Evolutionary conservation across 2,888 invertebrate species (phyloP).

Genomic region (Coenonympha arcania): DNA sequence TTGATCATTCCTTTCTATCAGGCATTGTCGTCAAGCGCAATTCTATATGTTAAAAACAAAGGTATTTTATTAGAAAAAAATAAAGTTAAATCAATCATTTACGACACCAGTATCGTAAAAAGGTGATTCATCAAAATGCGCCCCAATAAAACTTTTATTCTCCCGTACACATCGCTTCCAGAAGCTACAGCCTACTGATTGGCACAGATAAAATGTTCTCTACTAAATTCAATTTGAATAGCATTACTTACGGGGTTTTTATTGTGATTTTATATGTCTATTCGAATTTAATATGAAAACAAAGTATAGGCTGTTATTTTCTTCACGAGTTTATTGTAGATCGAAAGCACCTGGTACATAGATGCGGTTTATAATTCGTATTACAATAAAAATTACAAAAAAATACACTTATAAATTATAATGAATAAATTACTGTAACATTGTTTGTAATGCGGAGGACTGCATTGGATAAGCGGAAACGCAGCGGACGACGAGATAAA

Average conservation of each 20-base stretch:
- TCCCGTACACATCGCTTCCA: neutral
- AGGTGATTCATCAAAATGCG: slow-evolving; percentile 9
- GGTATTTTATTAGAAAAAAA: slow-evolving; percentile 1
- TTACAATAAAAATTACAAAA: too few species aligned
- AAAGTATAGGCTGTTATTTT: too few species aligned
- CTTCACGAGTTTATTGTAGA: too few species aligned
- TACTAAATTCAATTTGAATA: slow-evolving; percentile 5
- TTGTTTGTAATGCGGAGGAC: too few species aligned
- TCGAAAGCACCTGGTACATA: too few species aligned
- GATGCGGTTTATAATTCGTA: too few species aligned
- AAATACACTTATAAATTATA: too few species aligned
- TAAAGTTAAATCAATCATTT: slow-evolving; percentile 9
- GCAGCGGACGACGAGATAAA: too few species aligned
- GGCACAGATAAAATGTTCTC: slow-evolving; percentile 18
- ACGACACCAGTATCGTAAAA: slow-evolving; percentile 8
- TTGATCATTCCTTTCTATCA: neutral
- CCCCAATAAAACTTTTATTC: slow-evolving; percentile 9
- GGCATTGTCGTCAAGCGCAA: neutral
- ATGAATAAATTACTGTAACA: too few species aligned
- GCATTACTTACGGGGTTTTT: neutral
- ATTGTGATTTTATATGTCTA: neutral
- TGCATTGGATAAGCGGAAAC: too few species aligned
- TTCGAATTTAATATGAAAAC: neutral
- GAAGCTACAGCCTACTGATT: slow-evolving; percentile 8
- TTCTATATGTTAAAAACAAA: neutral